Evolutionary conservation across 1,140 invertebrate species (phyloP), one percentile per base, ranked within the genome.

Genomic region (Nebria ingens): DNA sequence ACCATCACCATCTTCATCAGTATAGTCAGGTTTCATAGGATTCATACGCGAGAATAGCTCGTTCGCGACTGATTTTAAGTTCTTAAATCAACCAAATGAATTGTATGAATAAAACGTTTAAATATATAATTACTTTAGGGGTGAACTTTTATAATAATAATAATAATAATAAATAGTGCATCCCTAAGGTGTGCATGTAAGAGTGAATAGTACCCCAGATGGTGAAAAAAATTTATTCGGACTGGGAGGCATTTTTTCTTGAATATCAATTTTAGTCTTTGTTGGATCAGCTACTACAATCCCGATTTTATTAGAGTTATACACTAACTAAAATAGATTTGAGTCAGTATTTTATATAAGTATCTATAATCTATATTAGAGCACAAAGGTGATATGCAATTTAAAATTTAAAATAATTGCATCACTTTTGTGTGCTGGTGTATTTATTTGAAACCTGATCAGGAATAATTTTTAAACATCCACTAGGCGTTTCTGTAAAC

Each of bases 221-320:
- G 57, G 67, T 63, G 21, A 63, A 62, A 22, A 62, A 57, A 51
- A 56, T 63, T 61, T 64, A 62, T 3, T 56, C 49, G 45, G 61
- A 59, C 13, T 68, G 61, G 4, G 59, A 21, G 20, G 55, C 11
- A 73, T 66, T 66, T 80, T 75, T 38, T 77, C 72, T 65, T 79
- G 76, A 1, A 84, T 76, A 66, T 80, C 78, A 4, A 84, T 76
- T 65, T 80, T 76, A 1, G 81, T 80, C 59, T 76, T 73, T 21
- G 74, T 74, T 0, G 81, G 82, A 68, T 84, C 80, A 2, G 83
- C 81, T 3, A 84, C 74, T 21, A 85, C 63, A 19, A 84, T 80
- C 38, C 82, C 83, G 15, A 84, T 73, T 60, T 81, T 83, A 50
- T 80, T 78, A n/a, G 81, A 81, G 63, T 83, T 79, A 62, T 79